Evolutionary conservation across 1,140 invertebrate genomes (phyloP).

Genomic region (Drosophila truncata): DNA sequence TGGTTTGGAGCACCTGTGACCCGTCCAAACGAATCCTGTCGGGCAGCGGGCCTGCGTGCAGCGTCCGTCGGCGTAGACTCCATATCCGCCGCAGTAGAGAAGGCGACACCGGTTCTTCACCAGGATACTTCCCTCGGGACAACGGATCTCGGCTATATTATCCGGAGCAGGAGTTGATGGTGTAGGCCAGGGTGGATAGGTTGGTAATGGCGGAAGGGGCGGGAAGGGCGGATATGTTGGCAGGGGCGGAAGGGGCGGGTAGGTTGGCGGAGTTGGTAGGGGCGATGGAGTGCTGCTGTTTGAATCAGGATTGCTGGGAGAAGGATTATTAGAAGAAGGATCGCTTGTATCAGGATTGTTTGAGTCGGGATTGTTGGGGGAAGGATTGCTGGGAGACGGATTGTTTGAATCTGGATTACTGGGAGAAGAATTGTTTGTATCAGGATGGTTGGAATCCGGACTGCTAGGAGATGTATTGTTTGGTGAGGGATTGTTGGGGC

Average conservation of each 20-base stretch:
- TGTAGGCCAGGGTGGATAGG: conserved; percentile 5
- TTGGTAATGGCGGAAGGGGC: conserved; percentile 2
- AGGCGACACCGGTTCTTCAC: conserved; percentile 48
- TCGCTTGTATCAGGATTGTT: not conserved
- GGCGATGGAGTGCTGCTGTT: not conserved
- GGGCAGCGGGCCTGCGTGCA: conserved; percentile 61
- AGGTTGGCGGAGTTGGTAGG: not conserved
- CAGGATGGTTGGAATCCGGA: too few species aligned
- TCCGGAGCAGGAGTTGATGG: conserved; percentile 35
- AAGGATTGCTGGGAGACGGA: not conserved
- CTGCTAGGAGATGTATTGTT: not conserved
- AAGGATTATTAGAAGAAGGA: not conserved
- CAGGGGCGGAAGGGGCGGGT: not conserved
- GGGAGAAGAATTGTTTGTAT: not conserved
- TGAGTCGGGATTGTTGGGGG: not conserved
- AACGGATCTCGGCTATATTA: conserved; percentile 14
- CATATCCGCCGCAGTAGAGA: conserved; percentile 49
- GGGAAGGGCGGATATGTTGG: conserved; percentile 7
- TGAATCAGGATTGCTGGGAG: not conserved
- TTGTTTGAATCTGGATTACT: not conserved
- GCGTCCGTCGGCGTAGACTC: conserved; percentile 22
- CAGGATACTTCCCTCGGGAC: conserved; percentile 55
- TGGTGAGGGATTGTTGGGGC: not conserved
- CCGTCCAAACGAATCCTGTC: conserved; percentile 59
- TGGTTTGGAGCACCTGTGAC: conserved; percentile 41